Base-by-base conservation (phyloP, 1,140 invertebrate species). In the Caenorhabditis tropicalis region DNA sequence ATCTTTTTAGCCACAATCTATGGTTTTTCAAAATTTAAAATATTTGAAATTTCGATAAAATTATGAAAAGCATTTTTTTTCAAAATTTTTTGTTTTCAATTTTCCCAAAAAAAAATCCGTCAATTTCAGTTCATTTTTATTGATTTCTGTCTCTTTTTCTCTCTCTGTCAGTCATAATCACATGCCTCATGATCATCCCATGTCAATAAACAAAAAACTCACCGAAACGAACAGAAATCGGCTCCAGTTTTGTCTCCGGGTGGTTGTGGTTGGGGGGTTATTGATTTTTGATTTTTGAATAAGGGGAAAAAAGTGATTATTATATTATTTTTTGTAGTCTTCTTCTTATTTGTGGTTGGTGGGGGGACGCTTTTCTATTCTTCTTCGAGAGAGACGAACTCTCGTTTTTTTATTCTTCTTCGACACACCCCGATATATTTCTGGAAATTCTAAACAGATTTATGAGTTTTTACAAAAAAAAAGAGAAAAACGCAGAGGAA, bases 371-470 rank as follows among this genome's bases (percentile, higher is more conserved):
- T 27, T 43, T 46, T 43, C 33, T n/a, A 29, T 33, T 74, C 29
- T 27, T 56, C 29, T 74, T 36, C 65, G 39, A 12, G 39, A 12
- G 39, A 43, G 7, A 6, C 21, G 53, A n/a, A 10, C 36, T 74
- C 10, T 12, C 12, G 16, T 74, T 27, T 43, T 46, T 43, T 43
- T n/a, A 29, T 33, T 74, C 29, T 27, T 56, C 29, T 74, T 36
- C 65, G 43, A 74, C 43, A 33, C 36, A 74, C 65, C 65, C 65
- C 65, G 65, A 74, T 74, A 74, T 43, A 74, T 19, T 74, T 74
- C 65, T 74, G 65, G 4, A 65, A 65, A 65, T n/a, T n/a, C n/a
- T n/a, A 33, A 33, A 36, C 2, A 7, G 24, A 65, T 51, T 51
- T 0, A 51, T 0, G 48, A 65, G 24, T 29, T 29, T 29, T 58